Conservation (phyloP, 2,797 vertebrate genomes). For the Carapus acus region DNA sequence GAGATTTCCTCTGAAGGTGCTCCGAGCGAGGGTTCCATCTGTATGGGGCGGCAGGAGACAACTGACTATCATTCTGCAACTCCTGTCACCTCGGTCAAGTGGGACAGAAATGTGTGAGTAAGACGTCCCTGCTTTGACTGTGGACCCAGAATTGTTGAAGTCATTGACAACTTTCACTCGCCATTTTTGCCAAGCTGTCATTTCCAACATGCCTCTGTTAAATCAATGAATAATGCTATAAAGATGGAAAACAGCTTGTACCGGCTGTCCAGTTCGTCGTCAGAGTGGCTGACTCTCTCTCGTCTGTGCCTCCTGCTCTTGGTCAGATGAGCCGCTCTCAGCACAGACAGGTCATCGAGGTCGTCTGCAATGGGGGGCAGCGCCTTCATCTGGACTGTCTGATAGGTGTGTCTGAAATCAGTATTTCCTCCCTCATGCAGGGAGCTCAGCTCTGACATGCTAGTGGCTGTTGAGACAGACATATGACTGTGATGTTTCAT, state of each 20-base stretch:
- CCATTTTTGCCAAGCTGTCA: no score
- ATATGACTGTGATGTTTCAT: conserved; percentile 16
- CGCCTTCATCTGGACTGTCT: conserved; percentile 81
- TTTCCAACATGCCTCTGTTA: no score
- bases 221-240: no score
- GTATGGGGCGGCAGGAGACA: no score
- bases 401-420: conserved; percentile 83
- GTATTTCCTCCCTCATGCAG: conserved; percentile 81
- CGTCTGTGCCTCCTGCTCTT: conserved; percentile 47
- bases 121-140: no score
- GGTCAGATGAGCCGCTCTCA: conserved; percentile 34
- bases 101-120: no score
- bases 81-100: no score
- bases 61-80: no score
- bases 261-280: conserved; percentile 70
- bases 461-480: conserved; percentile 69
- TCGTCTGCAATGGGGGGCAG: conserved; percentile 80
- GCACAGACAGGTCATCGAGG: conserved; percentile 67
- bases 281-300: conserved; percentile 56
- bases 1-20: conserved; percentile 84
- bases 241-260: no score
- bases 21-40: conserved; percentile 88
- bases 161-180: no score
- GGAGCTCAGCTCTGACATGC: conserved; percentile 93
- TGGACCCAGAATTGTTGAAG: no score